A percentile compares a stretch with the other conserved stretches of the same genome.
These are phyloP conservation scores for Pyralis farinalis DNA, from an alignment of 2,888 invertebrate genomes.

Conservation along the genomic window DNA sequence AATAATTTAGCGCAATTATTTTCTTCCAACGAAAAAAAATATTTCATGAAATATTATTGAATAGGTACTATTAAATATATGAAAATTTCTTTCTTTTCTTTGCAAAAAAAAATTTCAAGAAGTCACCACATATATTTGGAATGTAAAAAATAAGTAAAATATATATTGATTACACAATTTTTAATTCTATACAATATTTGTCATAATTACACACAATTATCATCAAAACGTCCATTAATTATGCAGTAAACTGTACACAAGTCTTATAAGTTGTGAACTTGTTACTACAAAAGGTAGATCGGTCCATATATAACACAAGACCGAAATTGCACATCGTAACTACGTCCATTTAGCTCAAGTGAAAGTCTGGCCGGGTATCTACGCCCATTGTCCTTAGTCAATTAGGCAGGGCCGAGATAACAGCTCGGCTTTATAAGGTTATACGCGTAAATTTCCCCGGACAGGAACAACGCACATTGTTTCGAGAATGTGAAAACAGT, in stretches of 20 bases:
- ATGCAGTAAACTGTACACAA: background rate
- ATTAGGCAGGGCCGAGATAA: slow-evolving; percentile 7
- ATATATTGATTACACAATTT: no score
- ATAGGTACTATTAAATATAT: no score
- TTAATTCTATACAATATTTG: no score
- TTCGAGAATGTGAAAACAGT: background rate
- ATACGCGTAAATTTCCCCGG: background rate
- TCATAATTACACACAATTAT: no score
- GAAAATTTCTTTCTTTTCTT: no score
- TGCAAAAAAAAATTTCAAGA: no score
- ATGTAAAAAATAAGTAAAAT: no score
- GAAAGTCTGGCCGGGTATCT: slow-evolving; percentile 11
- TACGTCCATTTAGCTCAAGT: slow-evolving; percentile 10
- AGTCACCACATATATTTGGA: no score
- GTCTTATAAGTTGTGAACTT: background rate
- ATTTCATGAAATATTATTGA: no score
- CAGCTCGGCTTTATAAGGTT: slow-evolving; percentile 1
- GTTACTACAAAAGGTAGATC: background rate
- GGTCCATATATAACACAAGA: background rate
- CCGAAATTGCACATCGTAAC: background rate
- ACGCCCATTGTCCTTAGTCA: slow-evolving; percentile 17
- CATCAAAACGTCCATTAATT: no score
- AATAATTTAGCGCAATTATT: no score
- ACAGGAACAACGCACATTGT: background rate
- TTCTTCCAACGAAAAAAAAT: no score